Evolutionary conservation across 2,113 vertebrate genomes (phyloP), one percentile per base, ranked within the genome.

Genomic region (Cryptotis parvus): DNA sequence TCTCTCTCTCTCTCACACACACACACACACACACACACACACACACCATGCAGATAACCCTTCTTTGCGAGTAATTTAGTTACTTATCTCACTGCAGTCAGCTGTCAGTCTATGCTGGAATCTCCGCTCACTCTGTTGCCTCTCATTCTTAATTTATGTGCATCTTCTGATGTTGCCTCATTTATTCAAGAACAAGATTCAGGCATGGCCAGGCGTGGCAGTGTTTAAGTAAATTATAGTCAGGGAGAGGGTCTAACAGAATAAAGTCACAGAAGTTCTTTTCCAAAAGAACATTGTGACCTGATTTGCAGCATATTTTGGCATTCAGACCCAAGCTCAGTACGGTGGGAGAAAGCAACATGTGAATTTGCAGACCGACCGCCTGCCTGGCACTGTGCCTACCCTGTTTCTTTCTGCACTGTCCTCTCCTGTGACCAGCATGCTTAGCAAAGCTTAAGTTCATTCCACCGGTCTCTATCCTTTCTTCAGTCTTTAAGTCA

Each of bases 371-470:
- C 55, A 58, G 15, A 37, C 18, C 84, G n/a, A 4, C 11, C 11
- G 2, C 7, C 12, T 3, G 9, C n/a, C 5, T 0, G 1, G 4
- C 1, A 18, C 9, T 61, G 3, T 5, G 31, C 4, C 31, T 14
- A 27, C 16, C 7, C 84, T 14, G 45, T 9, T 3, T 45, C 41
- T 52, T 52, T 31, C 49, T 37, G 77, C 7, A 29, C 39, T 39
- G 39, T 22, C 70, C 18, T 58, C 18, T 43, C 52, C 49, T 45
- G 22, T 37, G 26, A 9, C 16, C 41, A 11, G 12, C 43, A 26
- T 22, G 20, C 31, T 65, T 69, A 81, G 29, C 22, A n/a, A 94
- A 84, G 41, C 7, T 4, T 22, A 90, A 45, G 3, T 86, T 41
- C 12, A 61, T 61, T 65, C n/a, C 9, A 66, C 6, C 1, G 29